Evolutionary conservation across 2,797 vertebrate species (phyloP), one percentile per base, ranked within the genome.

Genomic region (Platyrinchus mystaceus): DNA sequence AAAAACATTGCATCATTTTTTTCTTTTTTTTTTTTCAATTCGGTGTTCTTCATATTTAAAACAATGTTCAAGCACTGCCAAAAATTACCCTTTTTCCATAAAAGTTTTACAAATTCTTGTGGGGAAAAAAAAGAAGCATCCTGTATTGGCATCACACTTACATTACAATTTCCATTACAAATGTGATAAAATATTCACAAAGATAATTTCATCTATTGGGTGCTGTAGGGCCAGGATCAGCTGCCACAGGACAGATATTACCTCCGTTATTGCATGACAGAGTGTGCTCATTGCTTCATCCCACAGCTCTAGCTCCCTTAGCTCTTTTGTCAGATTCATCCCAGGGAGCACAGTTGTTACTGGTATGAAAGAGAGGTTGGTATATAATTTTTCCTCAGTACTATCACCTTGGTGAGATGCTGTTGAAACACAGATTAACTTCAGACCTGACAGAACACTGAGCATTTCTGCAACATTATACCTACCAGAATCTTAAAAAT

Each of bases 111-210:
- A 39, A 30, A 53, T 52, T 49, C 5, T 69, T 68, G 12, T 15
- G 14, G 1, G 1, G 3, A 15, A 10, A 23, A 23, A 39, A 78
- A 28, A 28, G 13, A 8, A 16, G 0, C 6, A n/a, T 41, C 19
- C 18, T 7, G 2, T 37, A 28, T 21, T 74, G 20, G 3, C 16
- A 77, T 77, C 44, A 36, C 34, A 32, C 7, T 64, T 58, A 12
- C 9, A 14, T 74, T 30, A 8, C 58, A 14, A 19, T 22, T 6
- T 28, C 12, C 44, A 19, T 92, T 74, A 68, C 17, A 84, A 68
- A 77, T 43, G n/a, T 87, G 55, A 63, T 46, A 71, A 93, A 92
- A 71, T 87, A 64, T 74, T 89, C 4, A 2, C 36, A 59, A 62
- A 84, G 36, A n/a, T 80, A 70, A 39, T 68, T 85, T 89, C 15